Percentiles rank a stretch among this genome's conserved stretches.
Evolutionary conservation across 2,113 vertebrate species (phyloP).

Genomic region (Stigmatopora argus): DNA sequence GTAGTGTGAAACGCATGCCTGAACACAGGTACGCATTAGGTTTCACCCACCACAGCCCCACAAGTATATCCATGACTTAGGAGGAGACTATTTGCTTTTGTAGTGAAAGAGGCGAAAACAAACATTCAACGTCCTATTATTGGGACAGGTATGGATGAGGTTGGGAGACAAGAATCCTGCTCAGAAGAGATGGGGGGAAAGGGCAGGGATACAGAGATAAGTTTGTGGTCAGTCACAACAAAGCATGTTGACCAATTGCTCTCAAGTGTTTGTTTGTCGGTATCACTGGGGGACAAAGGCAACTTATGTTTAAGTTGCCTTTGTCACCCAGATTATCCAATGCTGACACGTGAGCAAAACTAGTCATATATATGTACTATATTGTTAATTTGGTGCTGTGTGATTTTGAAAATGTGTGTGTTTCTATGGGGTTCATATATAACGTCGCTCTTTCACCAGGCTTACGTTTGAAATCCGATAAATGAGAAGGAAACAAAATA

Average conservation of each 20-base stretch:
- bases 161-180: conserved; percentile 42
- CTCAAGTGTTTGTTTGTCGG: conserved; percentile 47
- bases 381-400: neutral
- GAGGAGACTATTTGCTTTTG: conserved; percentile 63
- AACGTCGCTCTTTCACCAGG: neutral
- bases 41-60: conserved; percentile 55
- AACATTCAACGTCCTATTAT: conserved; percentile 41
- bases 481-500: no score
- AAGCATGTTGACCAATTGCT: conserved; percentile 54
- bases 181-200: conserved; percentile 19
- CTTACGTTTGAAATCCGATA: conserved; percentile 2
- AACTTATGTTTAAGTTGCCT: neutral
- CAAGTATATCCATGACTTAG: conserved; percentile 47
- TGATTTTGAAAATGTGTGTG: neutral
- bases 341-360: neutral
- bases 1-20: conserved; percentile 60
- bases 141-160: conserved; percentile 51
- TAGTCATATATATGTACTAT: neutral
- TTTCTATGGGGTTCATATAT: neutral
- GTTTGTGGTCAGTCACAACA: conserved; percentile 70
- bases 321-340: neutral
- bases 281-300: neutral
- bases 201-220: conserved; percentile 42
- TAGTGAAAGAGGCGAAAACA: conserved; percentile 61
- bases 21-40: conserved; percentile 66